A percentile compares a stretch with the other conserved stretches of the same genome.
phyloP scores from a whole-genome alignment of 1,140 invertebrate species.

The Caenorhabditis brenneri region DNA sequence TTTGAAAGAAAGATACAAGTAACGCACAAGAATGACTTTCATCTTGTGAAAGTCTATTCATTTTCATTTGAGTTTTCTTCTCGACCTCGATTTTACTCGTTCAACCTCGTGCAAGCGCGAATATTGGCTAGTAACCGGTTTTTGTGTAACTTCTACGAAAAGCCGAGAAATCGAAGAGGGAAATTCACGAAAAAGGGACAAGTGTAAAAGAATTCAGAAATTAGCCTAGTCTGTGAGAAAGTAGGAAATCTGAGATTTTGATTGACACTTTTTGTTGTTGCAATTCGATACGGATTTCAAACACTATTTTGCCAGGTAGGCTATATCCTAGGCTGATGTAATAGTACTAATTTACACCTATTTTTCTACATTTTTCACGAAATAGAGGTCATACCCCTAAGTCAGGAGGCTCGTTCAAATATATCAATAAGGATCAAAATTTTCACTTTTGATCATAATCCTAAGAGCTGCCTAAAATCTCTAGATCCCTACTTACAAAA shows the following conservation, averaged over 20 bases:
- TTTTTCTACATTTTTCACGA: not conserved
- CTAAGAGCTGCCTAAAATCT: too few relatives aligned
- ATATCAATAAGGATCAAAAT: too few relatives aligned
- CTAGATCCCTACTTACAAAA: not conserved
- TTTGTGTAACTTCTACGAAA: not conserved
- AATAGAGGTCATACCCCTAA: not conserved
- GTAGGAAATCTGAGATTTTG: slow-evolving; percentile 15
- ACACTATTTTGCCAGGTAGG: not conserved
- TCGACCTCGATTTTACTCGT: slow-evolving; percentile 22
- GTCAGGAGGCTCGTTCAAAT: too few relatives aligned
- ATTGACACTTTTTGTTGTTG: slow-evolving; percentile 37
- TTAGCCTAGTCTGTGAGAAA: slow-evolving; percentile 2
- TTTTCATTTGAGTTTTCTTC: not conserved
- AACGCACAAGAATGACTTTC: too few relatives aligned
- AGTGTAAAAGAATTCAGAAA: not conserved
- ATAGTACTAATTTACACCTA: slow-evolving; percentile 24
- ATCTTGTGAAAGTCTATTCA: too few relatives aligned
- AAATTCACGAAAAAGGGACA: not conserved
- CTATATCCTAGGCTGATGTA: not conserved
- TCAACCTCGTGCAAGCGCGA: not conserved
- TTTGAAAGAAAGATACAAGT: too few relatives aligned
- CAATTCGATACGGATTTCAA: slow-evolving; percentile 29
- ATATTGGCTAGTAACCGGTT: not conserved
- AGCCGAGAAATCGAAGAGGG: not conserved
- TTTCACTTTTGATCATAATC: too few relatives aligned